Percentiles rank a stretch among this genome's conserved stretches.
Evolutionary conservation across 2,797 vertebrate species (phyloP).

Genomic region (Gadopsis bispinosus): DNA sequence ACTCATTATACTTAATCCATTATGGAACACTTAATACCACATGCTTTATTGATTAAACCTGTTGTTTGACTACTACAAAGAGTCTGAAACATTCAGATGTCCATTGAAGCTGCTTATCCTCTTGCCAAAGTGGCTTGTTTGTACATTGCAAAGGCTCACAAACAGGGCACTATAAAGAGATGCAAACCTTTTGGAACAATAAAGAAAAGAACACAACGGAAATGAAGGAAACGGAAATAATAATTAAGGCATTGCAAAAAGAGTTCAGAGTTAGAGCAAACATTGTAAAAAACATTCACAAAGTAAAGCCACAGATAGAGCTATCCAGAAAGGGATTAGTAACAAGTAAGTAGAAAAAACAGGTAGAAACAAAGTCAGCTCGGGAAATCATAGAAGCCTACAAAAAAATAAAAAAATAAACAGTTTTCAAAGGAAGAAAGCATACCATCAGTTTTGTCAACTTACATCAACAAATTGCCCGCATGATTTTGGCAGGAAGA

Average conservation of each 20-base stretch:
- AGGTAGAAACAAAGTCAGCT: slow-evolving; percentile 77
- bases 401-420: slow-evolving; percentile 67
- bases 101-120: slow-evolving; percentile 81
- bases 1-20: slow-evolving; percentile 23
- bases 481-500: slow-evolving; percentile 99
- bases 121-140: slow-evolving; percentile 81
- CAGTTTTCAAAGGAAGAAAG: slow-evolving; percentile 88
- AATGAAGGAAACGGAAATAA: slow-evolving; percentile 68
- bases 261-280: slow-evolving; percentile 85
- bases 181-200: slow-evolving; percentile 82
- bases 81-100: slow-evolving; percentile 82
- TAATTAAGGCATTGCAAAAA: slow-evolving; percentile 82
- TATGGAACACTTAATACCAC: background rate
- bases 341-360: slow-evolving; percentile 81
- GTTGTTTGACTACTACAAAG: slow-evolving; percentile 37
- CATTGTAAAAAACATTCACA: slow-evolving; percentile 85
- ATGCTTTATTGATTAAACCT: slow-evolving; percentile 15
- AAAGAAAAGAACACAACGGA: slow-evolving; percentile 67
- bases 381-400: slow-evolving; percentile 85
- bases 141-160: slow-evolving; percentile 84
- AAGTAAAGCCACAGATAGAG: slow-evolving; percentile 87
- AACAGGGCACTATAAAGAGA: slow-evolving; percentile 85
- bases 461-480: slow-evolving; percentile 99
- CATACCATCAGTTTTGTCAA: slow-evolving; percentile 96
- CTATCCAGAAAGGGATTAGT: slow-evolving; percentile 86